Percentiles rank a stretch among this genome's conserved stretches.
phyloP scores from a whole-genome alignment of 2,113 vertebrate genomes.

The Centrocercus urophasianus region DNA sequence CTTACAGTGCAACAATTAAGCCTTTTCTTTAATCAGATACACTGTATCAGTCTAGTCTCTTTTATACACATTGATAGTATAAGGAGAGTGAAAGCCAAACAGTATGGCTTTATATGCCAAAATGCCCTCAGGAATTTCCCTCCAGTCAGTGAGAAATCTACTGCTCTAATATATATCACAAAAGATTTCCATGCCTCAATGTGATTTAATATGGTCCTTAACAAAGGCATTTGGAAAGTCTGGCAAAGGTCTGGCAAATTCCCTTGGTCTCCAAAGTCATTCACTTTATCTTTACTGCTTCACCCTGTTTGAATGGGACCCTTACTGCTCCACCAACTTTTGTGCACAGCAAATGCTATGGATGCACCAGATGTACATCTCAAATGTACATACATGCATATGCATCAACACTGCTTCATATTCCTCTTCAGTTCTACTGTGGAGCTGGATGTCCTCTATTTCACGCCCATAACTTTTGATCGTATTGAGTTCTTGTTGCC shows the following conservation, averaged over 20 bases:
- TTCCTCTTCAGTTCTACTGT: not conserved
- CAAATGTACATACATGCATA: not conserved
- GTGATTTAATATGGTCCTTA: not conserved
- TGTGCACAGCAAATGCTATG: not conserved
- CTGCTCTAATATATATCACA: not conserved
- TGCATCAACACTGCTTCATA: not conserved
- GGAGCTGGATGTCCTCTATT: not conserved
- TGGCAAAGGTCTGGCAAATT: not conserved
- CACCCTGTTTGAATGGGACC: not conserved
- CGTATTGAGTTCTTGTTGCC: not conserved
- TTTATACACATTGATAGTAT: not conserved
- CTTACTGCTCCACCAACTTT: not conserved
- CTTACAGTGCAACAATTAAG: not conserved
- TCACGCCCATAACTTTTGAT: not conserved
- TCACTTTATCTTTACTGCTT: not conserved
- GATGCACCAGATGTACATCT: accelerated
- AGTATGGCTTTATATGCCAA: not conserved
- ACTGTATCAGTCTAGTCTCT: not conserved
- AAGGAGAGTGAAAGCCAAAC: not conserved
- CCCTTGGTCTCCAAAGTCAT: accelerated
- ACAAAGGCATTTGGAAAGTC: not conserved
- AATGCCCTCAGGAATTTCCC: not conserved
- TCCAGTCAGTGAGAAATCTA: not conserved
- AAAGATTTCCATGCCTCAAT: accelerated
- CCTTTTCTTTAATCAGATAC: not conserved